Percentiles rank a stretch among this genome's conserved stretches.
Evolutionary conservation across 2,888 invertebrate species (phyloP).

Genomic region (Adineta ricciae): DNA sequence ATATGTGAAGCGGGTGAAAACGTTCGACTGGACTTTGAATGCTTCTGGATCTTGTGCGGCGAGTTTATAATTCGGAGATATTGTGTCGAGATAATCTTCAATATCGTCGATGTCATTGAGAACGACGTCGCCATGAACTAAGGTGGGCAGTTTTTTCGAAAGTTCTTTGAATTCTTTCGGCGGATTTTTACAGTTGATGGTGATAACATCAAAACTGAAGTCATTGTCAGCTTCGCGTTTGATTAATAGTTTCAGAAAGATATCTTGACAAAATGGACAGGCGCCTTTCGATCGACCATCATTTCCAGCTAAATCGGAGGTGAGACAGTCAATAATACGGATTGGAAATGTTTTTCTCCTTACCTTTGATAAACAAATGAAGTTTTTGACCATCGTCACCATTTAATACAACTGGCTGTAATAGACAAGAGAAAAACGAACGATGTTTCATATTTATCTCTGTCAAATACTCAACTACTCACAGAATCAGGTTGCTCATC

Average conservation of each 20-base stretch:
- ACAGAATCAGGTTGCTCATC: background rate
- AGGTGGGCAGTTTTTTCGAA: constrained; percentile 45
- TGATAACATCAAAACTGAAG: constrained; percentile 52
- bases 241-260: constrained; percentile 53
- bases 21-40: constrained; percentile 23
- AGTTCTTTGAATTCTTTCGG: constrained; percentile 51
- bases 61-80: constrained; percentile 25
- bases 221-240: constrained; percentile 44
- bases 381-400: background rate
- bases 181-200: constrained; percentile 52
- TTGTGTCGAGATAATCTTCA: constrained; percentile 29
- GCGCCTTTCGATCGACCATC: constrained; percentile 53
- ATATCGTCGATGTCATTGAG: constrained; percentile 32
- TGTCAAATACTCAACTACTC: background rate
- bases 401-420: background rate
- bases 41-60: constrained; percentile 15
- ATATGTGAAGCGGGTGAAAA: constrained; percentile 31
- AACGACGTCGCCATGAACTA: constrained; percentile 40
- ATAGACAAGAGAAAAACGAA: background rate
- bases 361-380: constrained; percentile 5
- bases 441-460: background rate
- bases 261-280: constrained; percentile 54
- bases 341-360: too few relatives aligned
- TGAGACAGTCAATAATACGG: too few relatives aligned
- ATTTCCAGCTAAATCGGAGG: constrained; percentile 54